Base-by-base conservation (phyloP, 2,888 invertebrate genomes). In the Eupithecia dodoneata region DNA sequence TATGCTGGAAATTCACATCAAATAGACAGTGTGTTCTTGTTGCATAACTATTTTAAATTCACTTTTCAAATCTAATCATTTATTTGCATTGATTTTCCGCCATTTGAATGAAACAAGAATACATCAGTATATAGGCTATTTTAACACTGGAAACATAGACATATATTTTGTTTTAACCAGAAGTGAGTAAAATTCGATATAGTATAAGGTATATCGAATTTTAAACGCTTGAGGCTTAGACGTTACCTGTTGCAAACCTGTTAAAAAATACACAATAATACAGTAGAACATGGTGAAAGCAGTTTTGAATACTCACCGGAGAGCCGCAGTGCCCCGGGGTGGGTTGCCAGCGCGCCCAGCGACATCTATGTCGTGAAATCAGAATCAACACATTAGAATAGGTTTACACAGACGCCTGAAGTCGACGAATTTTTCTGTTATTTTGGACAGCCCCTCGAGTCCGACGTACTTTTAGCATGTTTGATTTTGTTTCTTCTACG, bases 301-400 rank as follows among this genome's bases (percentile, higher is more conserved):
- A 44, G 59, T 81, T 81, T 74, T 82, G 87, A 49, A 49, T 90
- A 94, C 94, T 94, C 89, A 94, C 94, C 93, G 84, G 80, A 75
- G 30, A 4, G 80, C 76, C 80, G 79, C 86, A 84, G 85, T 84
- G 88, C 86, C 84, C 80, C 59, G 85, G 81, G 85, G n/a, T 78
- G 52, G 52, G 87, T 84, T 82, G 86, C 84, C 86, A 85, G 83
- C 87, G 81, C 78, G 83, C 82, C 82, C 89, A 87, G 85, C 91
- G 86, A 86, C 84, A 94, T 93, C 94, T 94, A 94, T 84, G 92
- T 91, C 85, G 92, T 90, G 86, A 92, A 93, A 93, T 87, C 88
- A 94, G 93, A 94, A 94, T 94, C 94, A 93, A 90, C 86, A 90
- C 86, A 92, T 94, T 94, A 94, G 93, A 93, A 81, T 83, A 80